phyloP scores from a whole-genome alignment of 2,113 vertebrate species.

The Lontra canadensis region DNA sequence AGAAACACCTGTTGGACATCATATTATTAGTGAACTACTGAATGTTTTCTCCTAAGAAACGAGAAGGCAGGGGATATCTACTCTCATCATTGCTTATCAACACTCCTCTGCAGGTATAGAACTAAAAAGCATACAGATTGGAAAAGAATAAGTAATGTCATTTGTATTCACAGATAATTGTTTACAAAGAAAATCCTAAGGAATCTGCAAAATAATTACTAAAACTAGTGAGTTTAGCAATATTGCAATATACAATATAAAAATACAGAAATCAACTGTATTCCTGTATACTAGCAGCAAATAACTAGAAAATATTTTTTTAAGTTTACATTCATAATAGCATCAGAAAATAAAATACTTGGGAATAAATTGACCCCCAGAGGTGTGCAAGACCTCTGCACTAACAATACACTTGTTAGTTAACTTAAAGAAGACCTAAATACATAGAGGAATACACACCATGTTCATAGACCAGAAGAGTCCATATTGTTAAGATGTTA shows the following conservation, averaged over 20 bases:
- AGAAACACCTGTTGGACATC: neutral
- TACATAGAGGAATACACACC: neutral
- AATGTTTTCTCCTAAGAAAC: neutral
- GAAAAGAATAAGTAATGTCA: neutral
- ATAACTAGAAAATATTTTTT: slow-evolving; percentile 7
- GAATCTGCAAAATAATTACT: neutral
- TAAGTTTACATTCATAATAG: neutral
- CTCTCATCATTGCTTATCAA: neutral
- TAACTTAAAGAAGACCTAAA: neutral
- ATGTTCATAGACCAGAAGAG: neutral
- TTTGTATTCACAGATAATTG: neutral
- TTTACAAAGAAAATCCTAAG: neutral
- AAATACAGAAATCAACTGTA: slow-evolving; percentile 11
- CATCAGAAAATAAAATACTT: slow-evolving; percentile 11
- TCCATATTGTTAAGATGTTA: neutral
- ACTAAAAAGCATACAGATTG: neutral
- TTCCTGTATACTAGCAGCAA: neutral
- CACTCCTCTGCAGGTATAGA: neutral
- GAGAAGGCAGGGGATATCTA: neutral
- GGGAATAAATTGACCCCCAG: slow-evolving; percentile 1
- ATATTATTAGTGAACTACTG: neutral
- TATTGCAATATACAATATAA: neutral
- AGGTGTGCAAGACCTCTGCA: neutral
- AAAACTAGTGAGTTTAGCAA: neutral
- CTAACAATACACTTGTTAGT: neutral